These are phyloP conservation scores for Ptychoptera contaminata DNA, from an alignment of 2,888 invertebrate genomes.

Conservation along the genomic window DNA sequence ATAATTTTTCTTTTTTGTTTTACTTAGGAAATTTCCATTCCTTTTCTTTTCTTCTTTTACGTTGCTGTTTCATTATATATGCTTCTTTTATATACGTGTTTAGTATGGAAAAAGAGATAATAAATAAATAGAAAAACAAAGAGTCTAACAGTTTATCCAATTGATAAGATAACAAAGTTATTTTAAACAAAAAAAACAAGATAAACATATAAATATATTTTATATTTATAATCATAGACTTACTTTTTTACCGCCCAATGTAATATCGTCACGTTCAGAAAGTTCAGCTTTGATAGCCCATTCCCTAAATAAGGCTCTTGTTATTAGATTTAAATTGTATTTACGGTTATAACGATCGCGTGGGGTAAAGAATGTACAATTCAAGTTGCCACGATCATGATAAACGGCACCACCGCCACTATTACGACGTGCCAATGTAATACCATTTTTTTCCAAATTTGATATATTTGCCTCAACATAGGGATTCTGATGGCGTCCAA, in stretches of 20 bases:
- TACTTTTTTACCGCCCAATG: conserved; percentile 50
- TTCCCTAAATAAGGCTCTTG: conserved; percentile 62
- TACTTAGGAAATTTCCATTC: too few species aligned
- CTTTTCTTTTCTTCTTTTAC: too few species aligned
- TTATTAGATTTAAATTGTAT: conserved; percentile 76
- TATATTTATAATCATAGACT: background rate
- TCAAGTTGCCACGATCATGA: conserved; percentile 87
- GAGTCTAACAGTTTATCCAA: too few species aligned
- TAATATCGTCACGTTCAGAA: conserved; percentile 73
- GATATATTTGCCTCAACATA: conserved; percentile 81
- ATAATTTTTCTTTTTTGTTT: too few species aligned
- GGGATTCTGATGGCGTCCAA: conserved; percentile 94
- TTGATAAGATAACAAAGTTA: too few species aligned
- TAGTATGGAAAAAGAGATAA: too few species aligned
- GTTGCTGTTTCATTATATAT: too few species aligned
- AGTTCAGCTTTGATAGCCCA: conserved; percentile 65
- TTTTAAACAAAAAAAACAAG: too few species aligned
- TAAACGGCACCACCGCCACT: conserved; percentile 96
- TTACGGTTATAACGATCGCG: conserved; percentile 69
- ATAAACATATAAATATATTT: too few species aligned
- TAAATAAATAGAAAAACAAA: too few species aligned
- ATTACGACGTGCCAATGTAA: conserved; percentile 71
- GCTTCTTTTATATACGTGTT: too few species aligned
- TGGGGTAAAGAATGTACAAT: conserved; percentile 81
- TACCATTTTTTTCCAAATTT: conserved; percentile 44